phyloP scores from a whole-genome alignment of 2,888 invertebrate species.

The Myopa testacea region DNA sequence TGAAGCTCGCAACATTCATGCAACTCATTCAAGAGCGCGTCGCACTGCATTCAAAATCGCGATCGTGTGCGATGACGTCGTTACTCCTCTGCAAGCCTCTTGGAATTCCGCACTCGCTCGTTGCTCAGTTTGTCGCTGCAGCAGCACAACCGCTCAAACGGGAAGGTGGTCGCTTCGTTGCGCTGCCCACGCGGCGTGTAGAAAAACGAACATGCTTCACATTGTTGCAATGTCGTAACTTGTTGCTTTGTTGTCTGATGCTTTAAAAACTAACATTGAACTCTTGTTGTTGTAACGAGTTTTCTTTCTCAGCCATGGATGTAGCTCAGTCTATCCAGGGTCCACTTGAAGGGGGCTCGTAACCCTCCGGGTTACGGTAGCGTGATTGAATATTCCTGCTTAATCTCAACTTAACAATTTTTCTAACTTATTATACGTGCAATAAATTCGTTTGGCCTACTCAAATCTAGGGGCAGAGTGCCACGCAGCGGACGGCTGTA shows the following conservation, averaged over 20 bases:
- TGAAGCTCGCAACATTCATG: background rate
- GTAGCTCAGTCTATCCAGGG: no score
- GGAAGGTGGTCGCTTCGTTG: constrained; percentile 10
- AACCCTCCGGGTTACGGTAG: no score
- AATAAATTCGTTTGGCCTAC: no score
- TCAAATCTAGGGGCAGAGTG: no score
- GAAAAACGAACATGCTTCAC: background rate
- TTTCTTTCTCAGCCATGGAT: background rate
- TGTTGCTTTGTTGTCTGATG: constrained; percentile 5
- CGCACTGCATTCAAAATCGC: background rate
- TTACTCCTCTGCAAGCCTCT: no score
- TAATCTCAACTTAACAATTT: no score
- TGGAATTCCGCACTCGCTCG: background rate
- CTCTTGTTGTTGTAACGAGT: background rate
- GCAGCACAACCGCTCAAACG: constrained; percentile 40
- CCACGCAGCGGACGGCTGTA: no score
- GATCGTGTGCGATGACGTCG: constrained; percentile 2
- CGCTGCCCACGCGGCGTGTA: constrained; percentile 2
- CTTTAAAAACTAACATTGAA: background rate
- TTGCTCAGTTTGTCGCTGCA: background rate
- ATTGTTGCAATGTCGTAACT: background rate
- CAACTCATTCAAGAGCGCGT: background rate
- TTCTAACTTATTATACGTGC: no score
- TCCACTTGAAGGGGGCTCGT: no score
- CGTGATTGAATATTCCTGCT: no score